Conservation (phyloP, 1,140 invertebrate genomes). For the Maconellicoccus hirsutus region DNA sequence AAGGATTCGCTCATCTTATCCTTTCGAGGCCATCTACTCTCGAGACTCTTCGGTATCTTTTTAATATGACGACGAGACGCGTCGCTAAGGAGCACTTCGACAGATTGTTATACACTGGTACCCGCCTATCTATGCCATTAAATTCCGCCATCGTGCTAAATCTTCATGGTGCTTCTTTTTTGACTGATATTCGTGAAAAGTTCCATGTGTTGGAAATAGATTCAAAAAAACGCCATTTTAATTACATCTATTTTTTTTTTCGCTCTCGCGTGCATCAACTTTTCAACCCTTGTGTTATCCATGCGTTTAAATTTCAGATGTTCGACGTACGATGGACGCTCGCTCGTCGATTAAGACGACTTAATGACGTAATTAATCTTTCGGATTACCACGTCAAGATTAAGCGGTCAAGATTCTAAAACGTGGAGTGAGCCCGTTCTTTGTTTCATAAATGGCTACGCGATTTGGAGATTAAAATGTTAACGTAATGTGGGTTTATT, state of each 20-base stretch:
- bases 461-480: no score
- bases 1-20: not conserved
- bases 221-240: no score
- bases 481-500: no score
- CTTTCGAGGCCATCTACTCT: not conserved
- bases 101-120: not conserved
- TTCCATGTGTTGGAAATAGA: no score
- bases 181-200: not conserved
- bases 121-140: not conserved
- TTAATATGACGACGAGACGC: not conserved
- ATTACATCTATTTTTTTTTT: no score
- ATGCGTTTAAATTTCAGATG: no score
- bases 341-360: not conserved
- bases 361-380: not conserved
- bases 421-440: no score
- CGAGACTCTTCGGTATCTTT: not conserved
- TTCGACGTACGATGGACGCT: no score
- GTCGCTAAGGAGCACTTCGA: conserved; percentile 6
- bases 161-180: not conserved
- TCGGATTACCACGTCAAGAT: not conserved
- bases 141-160: not conserved
- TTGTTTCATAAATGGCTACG: no score
- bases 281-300: no score
- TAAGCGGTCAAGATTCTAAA: not conserved
- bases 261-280: no score